Conservation (phyloP, 2,888 invertebrate species). For the Trichopoda pennipes region DNA sequence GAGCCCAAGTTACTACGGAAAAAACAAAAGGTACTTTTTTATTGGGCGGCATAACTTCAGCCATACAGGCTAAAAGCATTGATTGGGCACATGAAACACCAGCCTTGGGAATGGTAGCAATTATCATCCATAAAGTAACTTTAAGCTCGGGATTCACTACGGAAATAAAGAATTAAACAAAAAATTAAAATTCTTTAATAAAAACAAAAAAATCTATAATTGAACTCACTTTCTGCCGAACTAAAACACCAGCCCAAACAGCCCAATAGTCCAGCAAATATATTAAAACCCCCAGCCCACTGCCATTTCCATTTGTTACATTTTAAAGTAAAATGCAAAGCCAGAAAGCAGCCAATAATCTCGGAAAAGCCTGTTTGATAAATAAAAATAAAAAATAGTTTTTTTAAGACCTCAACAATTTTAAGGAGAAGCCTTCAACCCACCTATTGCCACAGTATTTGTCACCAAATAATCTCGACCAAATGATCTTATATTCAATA, state of each 20-base stretch:
- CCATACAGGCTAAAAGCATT: constrained; percentile 80
- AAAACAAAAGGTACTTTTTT: constrained; percentile 79
- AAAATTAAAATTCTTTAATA: not conserved
- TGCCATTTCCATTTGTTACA: constrained; percentile 80
- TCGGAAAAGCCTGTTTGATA: constrained; percentile 78
- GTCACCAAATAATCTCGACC: constrained; percentile 79
- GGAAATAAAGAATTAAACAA: not conserved
- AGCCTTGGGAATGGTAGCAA: constrained; percentile 80
- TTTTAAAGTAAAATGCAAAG: constrained; percentile 78
- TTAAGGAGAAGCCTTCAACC: constrained; percentile 25
- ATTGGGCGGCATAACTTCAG: constrained; percentile 79
- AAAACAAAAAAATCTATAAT: not conserved
- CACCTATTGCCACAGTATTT: constrained; percentile 81
- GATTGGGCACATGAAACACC: constrained; percentile 81
- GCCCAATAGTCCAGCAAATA: constrained; percentile 79
- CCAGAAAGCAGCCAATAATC: constrained; percentile 80
- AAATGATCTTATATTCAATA: constrained; percentile 81
- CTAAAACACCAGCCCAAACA: constrained; percentile 80
- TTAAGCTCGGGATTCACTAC: constrained; percentile 77
- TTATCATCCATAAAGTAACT: constrained; percentile 79
- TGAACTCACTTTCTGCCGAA: constrained; percentile 74
- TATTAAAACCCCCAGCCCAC: constrained; percentile 79
- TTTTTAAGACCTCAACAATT: no score
- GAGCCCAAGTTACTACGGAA: constrained; percentile 80
- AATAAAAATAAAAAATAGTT: not conserved